Base-by-base conservation (phyloP, 2,888 invertebrate genomes). In the Sinotaia quadrata region DNA sequence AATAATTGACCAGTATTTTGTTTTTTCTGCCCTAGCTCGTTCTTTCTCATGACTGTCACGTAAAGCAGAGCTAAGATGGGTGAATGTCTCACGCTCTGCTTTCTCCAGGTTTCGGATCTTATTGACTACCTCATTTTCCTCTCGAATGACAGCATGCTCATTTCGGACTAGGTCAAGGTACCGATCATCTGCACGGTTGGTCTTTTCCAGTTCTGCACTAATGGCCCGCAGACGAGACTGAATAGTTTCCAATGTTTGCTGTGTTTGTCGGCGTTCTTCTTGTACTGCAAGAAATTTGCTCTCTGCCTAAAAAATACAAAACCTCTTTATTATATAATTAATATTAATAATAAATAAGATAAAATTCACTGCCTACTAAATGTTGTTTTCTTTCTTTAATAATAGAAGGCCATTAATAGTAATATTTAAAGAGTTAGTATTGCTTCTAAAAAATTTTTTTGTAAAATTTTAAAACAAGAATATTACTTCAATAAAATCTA, bases 11-110 rank as follows among this genome's bases (percentile, higher is more conserved):
- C 94, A 94, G 86, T 95, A 95, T 87, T 95, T 95, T 69, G 94
- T 94, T 68, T 93, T 90, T 85, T 95, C 94, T 4, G 93, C 92
- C 33, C 94, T 93, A 0, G 93, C 92, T 44, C 95, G 88, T 86
- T 95, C 95, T 67, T 93, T 91, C 86, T 95, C 95, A 83, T 95
- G 95, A 24, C 94, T 94, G 75, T 94, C 91, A 75, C 95, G 91
- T 0, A 95, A 92, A 0, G 94, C 92, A 27, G 92, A 92, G 0
- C 94, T 93, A 85, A 95, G 91, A 0, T 91, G 90, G 0, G 92
- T 91, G 84, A 95, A 95, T 33, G 74, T 72, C 44, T 82, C 93
- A 4, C 94, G 88, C 87, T 95, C 95, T n/a, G 91, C 91, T 56
- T 92, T 90, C 84, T 95, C 95, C 0, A 92, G 90, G 2, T 91